Conservation (phyloP, 2,113 vertebrate genomes). For the Gavia stellata region DNA sequence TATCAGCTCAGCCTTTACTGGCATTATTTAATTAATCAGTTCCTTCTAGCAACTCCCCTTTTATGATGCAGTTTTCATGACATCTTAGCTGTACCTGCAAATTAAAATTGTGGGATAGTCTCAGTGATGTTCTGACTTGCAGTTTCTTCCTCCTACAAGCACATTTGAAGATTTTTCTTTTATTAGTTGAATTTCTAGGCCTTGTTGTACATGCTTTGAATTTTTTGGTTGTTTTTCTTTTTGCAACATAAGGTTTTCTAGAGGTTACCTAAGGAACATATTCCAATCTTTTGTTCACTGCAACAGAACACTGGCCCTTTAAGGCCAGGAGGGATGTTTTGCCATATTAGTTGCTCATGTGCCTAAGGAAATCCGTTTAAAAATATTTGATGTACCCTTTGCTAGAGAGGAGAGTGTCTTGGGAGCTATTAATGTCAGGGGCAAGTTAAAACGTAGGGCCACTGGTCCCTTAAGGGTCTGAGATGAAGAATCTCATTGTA, state of each 20-base stretch:
- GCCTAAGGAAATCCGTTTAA: background rate
- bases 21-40: background rate
- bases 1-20: background rate
- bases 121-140: background rate
- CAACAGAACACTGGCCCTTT: background rate
- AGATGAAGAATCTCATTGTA: background rate
- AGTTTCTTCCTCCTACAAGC: background rate
- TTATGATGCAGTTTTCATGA: background rate
- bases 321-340: background rate
- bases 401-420: background rate
- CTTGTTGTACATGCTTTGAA: background rate
- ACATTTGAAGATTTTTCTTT: background rate
- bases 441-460: background rate
- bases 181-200: background rate
- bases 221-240: background rate
- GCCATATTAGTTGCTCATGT: background rate
- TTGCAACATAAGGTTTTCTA: background rate
- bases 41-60: background rate
- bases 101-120: background rate
- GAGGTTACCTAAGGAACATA: background rate
- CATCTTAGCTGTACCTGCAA: background rate
- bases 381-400: constrained; percentile 6
- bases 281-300: background rate
- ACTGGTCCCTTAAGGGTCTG: background rate
- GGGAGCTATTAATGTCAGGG: background rate